Percentiles rank a stretch among this genome's conserved stretches.
These are phyloP conservation scores for Argyresthia albistria DNA, from an alignment of 2,888 invertebrate species.

Conservation along the genomic window DNA sequence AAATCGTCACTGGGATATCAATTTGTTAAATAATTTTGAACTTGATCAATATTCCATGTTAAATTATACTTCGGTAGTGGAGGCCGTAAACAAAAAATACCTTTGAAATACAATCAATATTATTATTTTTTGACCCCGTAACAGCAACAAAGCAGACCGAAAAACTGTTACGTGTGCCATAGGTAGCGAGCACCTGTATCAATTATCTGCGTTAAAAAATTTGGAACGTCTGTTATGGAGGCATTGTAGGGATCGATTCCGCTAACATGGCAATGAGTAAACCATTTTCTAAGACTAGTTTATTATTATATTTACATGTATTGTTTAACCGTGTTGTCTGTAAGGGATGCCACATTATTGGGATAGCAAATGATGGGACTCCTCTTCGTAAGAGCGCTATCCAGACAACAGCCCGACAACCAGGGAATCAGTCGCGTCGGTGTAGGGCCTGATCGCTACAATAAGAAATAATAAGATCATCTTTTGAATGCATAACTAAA, in stretches of 20 bases:
- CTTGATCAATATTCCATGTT: too few relatives aligned
- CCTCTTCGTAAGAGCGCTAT: too few relatives aligned
- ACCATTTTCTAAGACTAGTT: not conserved
- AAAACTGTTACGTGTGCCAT: conserved; percentile 4
- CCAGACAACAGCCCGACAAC: not conserved
- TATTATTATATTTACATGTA: too few relatives aligned
- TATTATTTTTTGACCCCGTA: conserved; percentile 2
- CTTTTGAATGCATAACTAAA: not conserved
- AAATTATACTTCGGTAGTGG: too few relatives aligned
- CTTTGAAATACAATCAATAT: not conserved
- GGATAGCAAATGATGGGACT: too few relatives aligned
- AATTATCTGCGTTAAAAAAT: conserved; percentile 2
- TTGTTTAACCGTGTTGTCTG: not conserved
- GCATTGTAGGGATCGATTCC: not conserved
- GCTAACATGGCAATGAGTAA: not conserved
- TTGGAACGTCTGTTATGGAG: conserved; percentile 8
- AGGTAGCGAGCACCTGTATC: conserved; percentile 6
- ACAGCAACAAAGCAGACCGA: conserved; percentile 3
- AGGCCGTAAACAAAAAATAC: not conserved
- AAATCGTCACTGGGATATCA: too few relatives aligned
- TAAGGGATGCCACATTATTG: not conserved
- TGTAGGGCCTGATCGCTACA: not conserved
- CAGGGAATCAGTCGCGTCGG: not conserved
- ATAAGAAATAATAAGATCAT: not conserved
- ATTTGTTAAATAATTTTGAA: too few relatives aligned